These are phyloP conservation scores for Gallinago media DNA, from an alignment of 2,113 vertebrate genomes.

Conservation along the genomic window DNA sequence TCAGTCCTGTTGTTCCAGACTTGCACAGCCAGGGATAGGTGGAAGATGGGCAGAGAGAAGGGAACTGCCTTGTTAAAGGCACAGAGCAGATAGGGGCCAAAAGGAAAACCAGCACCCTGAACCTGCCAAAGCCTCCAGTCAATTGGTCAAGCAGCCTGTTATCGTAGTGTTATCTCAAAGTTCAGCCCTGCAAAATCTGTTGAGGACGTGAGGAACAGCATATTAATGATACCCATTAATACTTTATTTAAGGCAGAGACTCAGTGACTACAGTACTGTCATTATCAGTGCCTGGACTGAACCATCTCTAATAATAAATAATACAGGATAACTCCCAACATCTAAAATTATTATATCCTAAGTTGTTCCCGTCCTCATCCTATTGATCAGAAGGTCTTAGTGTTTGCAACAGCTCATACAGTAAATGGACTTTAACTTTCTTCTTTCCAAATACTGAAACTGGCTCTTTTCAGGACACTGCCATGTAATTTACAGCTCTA, in stretches of 20 bases:
- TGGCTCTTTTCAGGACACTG: background rate
- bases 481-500: conserved; percentile 45
- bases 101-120: background rate
- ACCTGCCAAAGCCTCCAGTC: background rate
- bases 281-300: background rate
- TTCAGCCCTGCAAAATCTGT: background rate
- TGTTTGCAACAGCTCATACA: background rate
- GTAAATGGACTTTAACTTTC: conserved; percentile 23
- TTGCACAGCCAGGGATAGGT: background rate
- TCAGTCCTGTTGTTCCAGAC: background rate
- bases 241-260: conserved; percentile 36
- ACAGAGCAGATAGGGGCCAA: background rate
- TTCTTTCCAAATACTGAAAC: conserved; percentile 9
- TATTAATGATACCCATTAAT: conserved; percentile 29
- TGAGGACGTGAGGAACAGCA: background rate
- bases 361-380: conserved; percentile 12
- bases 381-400: conserved; percentile 6
- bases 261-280: background rate
- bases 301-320: conserved; percentile 46
- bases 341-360: conserved; percentile 20
- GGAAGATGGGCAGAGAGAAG: background rate
- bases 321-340: background rate
- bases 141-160: background rate
- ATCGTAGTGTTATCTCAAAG: background rate
- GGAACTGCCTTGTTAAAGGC: background rate